Evolutionary conservation across 2,113 vertebrate species (phyloP).

Genomic region (Aldabrachelys gigantea): DNA sequence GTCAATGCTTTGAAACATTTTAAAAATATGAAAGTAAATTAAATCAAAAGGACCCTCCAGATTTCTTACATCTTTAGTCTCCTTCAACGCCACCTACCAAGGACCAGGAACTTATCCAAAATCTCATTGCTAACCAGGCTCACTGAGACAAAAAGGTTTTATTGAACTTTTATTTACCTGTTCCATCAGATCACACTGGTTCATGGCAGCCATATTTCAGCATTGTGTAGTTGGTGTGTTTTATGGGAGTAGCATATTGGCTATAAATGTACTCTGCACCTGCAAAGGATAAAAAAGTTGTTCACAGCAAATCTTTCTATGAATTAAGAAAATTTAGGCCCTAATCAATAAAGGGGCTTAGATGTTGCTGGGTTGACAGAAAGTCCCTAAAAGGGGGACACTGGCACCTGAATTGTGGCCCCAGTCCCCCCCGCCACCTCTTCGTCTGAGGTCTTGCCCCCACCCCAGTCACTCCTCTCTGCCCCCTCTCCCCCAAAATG

Average conservation of each 20-base stretch:
- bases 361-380: too few species aligned
- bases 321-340: background rate
- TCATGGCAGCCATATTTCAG: background rate
- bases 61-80: background rate
- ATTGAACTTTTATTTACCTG: slow-evolving; percentile 22
- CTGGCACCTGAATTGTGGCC: too few species aligned
- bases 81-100: slow-evolving; percentile 7
- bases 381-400: too few species aligned
- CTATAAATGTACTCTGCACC: fast-evolving
- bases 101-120: slow-evolving; percentile 34
- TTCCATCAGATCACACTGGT: background rate
- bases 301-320: background rate
- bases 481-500: too few species aligned
- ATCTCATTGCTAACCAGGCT: background rate
- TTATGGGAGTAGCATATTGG: background rate
- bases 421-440: too few species aligned
- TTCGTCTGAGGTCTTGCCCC: too few species aligned
- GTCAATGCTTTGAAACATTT: background rate
- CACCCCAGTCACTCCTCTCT: background rate
- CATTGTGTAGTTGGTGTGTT: background rate
- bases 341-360: too few species aligned
- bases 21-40: background rate
- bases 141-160: background rate
- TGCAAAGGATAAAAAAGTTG: background rate
- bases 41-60: background rate